Base-by-base conservation (phyloP, 2,113 vertebrate species). In the Phoenicopterus ruber region DNA sequence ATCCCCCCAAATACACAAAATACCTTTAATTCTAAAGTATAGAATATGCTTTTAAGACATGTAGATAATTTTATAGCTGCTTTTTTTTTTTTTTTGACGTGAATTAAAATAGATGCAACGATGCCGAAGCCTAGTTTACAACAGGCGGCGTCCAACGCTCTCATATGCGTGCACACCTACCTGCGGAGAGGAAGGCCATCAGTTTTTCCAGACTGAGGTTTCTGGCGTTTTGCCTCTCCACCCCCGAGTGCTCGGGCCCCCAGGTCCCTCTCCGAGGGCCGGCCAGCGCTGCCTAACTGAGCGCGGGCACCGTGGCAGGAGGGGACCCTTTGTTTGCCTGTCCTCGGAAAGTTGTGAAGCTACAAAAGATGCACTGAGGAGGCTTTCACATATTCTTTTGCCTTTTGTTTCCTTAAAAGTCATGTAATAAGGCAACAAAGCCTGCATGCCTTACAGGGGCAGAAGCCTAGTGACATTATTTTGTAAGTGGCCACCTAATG, bases 291-390 rank as follows among this genome's bases (percentile, higher is more conserved):
- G 57, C 73, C 49, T 18, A 15, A 11, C 44, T 3, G n/a, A 44
- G 66, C 0, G 7, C 57, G 6, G 55, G 38, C 32, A 90, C 63
- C 94, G 90, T 50, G 61, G 70, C 85, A 54, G 96, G 81, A 63
- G 66, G 28, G 49, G 32, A 59, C 4, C 74, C 94, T 98, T 98
- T 97, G 97, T 98, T 52, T 17, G 71, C 57, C 52, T 87, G 89
- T 70, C 92, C 86, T 86, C 40, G 24, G 36, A 42, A 66, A 29
- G 67, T 25, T 44, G 82, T 69, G 66, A 52, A 88, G 94, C 88
- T 96, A 91, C 80, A 71, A 24, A 85, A 92, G 91, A 96, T 36
- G 55, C 81, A n/a, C 93, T 40, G 32, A 88, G 84, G 77, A 92
- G 67, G 92, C 87, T 94, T 92, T 93, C 79, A 46, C 29, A 11